These are phyloP conservation scores for Haemorhous mexicanus DNA, from an alignment of 2,113 vertebrate genomes.

Conservation along the genomic window DNA sequence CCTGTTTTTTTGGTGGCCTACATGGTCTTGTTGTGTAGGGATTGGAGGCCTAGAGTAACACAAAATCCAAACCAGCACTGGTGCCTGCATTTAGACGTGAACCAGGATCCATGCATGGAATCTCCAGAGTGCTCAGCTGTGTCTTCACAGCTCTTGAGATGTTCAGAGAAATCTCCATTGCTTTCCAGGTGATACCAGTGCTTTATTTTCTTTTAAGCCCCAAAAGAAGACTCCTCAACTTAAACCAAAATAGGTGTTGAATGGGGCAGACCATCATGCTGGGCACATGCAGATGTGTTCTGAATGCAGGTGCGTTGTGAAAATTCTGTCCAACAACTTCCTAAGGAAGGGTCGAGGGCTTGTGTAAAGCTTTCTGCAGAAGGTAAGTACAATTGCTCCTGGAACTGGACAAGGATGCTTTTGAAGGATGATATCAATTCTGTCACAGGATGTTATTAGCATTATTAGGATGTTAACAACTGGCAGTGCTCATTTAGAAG, in stretches of 20 bases:
- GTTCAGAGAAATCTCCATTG: accelerated
- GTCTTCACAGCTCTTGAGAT: neutral
- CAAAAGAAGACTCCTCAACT: accelerated
- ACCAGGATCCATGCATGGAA: accelerated
- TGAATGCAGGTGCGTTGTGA: accelerated
- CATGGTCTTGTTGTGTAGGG: accelerated
- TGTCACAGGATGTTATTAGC: neutral
- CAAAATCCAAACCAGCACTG: neutral
- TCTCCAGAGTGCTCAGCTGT: neutral
- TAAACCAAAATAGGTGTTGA: neutral
- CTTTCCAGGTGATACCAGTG: neutral
- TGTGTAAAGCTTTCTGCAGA: neutral
- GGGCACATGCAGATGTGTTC: accelerated
- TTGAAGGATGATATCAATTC: neutral
- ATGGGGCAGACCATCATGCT: accelerated
- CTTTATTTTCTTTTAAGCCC: neutral
- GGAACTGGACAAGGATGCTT: neutral
- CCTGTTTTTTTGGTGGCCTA: neutral
- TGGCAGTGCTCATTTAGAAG: neutral
- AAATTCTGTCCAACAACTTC: neutral
- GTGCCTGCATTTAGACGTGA: neutral
- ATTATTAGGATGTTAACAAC: neutral
- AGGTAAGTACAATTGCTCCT: accelerated
- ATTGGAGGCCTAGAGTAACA: neutral
- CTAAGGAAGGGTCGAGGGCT: neutral